Percentiles rank a stretch among this genome's conserved stretches.
Evolutionary conservation across 2,888 invertebrate genomes (phyloP).

Genomic region (Epinotia demarniana): DNA sequence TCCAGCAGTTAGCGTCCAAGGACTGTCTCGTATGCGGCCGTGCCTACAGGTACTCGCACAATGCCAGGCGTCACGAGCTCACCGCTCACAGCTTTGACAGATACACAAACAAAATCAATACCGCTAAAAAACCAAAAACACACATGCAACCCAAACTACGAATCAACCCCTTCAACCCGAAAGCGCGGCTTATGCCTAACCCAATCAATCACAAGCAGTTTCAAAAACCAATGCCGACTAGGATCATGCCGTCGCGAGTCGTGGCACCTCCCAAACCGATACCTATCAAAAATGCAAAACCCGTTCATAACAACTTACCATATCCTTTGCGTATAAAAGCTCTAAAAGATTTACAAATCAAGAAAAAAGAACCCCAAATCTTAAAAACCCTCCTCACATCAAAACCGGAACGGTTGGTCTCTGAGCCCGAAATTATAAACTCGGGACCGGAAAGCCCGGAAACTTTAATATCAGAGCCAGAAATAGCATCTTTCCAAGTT

Average conservation of each 20-base stretch:
- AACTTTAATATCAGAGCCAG: conserved; percentile 81
- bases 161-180: conserved; percentile 81
- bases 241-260: conserved; percentile 66
- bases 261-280: conserved; percentile 73
- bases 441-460: conserved; percentile 82
- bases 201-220: conserved; percentile 78
- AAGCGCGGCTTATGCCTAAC: conserved; percentile 80
- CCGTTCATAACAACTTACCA: conserved; percentile 71
- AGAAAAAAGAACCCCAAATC: conserved; percentile 81
- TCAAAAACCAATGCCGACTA: conserved; percentile 65
- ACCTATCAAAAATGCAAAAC: conserved; percentile 69
- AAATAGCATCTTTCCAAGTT: conserved; percentile 81
- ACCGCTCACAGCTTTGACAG: conserved; percentile 79
- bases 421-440: conserved; percentile 80
- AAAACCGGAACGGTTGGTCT: conserved; percentile 77
- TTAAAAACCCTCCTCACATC: conserved; percentile 79
- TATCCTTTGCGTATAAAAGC: conserved; percentile 81
- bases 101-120: conserved; percentile 78
- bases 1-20: conserved; percentile 80
- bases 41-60: conserved; percentile 81
- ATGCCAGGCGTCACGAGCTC: conserved; percentile 80
- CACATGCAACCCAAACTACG: conserved; percentile 76
- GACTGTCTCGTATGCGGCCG: conserved; percentile 81
- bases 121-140: conserved; percentile 62
- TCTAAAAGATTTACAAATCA: conserved; percentile 81